Base-by-base conservation (phyloP, 2,888 invertebrate genomes). In the Hypselothyrea guttata region DNA sequence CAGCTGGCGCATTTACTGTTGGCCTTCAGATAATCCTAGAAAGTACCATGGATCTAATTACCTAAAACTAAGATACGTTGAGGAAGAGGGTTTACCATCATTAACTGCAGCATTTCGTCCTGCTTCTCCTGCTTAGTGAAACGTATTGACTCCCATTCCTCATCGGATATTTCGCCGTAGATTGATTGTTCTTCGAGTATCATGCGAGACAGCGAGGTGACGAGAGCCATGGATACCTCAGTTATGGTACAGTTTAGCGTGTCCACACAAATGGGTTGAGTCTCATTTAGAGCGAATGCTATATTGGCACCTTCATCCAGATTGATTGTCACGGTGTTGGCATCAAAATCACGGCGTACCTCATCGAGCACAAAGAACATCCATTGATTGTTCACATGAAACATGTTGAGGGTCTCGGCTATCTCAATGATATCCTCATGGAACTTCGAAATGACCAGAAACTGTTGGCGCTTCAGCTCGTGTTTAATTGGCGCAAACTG, bases 111-210 rank as follows among this genome's bases (percentile, higher is more conserved):
- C 30, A 96, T 91, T 67, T 92, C 92, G 28, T 91, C 90, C 60
- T 93, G 91, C 70, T 94, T 91, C 71, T 95, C 94, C 5, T 89
- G 74, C 87, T 95, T 95, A 1, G 92, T 92, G 0, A 94, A 93
- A 71, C 94, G 92, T 64, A 95, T 93, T 0, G 94, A 93, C 78
- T 96, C 95, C 94, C 96, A 96, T 90, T 96, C 96, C 87, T 96
- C 96, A 72, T 95, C 95, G 0, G 95, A 95, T 2, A 96, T 94
- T 87, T 94, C 94, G 1, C 93, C 92, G 4, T 94, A 94, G 33
- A 94, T 91, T 22, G 94, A 93, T 47, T 93, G 91, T 89, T 96
- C 96, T 34, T 94, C 94, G 37, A 92, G 90, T 1, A 94, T 91
- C 0, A 94, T 93, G 33, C 91, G 91, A 37, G 95, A 94, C 48